A percentile compares a stretch with the other conserved stretches of the same genome.
phyloP scores from a whole-genome alignment of 1,140 invertebrate genomes.

The Lepidurus arcticus region DNA sequence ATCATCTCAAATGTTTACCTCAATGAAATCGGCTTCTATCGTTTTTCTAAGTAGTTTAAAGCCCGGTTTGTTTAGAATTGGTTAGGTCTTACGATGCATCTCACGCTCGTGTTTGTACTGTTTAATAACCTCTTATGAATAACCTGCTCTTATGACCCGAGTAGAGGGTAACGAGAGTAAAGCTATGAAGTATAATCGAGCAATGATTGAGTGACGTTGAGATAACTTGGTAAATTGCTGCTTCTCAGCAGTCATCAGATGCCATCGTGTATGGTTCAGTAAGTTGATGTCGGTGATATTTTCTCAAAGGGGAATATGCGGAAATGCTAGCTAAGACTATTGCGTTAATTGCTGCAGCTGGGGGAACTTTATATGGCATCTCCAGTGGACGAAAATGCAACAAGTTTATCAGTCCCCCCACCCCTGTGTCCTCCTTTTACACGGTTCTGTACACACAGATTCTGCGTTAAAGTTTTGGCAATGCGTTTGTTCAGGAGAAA shows the following conservation, averaged over 20 bases:
- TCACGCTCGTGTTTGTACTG: too few species aligned
- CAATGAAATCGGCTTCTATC: too few species aligned
- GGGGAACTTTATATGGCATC: background rate
- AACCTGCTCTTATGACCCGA: background rate
- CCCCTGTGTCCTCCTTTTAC: too few species aligned
- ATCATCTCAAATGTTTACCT: too few species aligned
- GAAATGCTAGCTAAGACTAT: background rate
- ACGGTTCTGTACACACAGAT: too few species aligned
- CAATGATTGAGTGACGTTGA: background rate
- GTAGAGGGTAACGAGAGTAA: background rate
- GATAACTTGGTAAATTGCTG: background rate
- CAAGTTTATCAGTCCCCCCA: too few species aligned
- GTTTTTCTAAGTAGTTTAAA: too few species aligned
- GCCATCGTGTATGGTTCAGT: background rate
- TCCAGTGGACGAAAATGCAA: too few species aligned
- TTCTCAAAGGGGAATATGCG: background rate
- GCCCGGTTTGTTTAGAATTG: too few species aligned
- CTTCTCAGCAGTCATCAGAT: background rate
- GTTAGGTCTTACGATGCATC: too few species aligned
- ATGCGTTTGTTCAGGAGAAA: too few species aligned
- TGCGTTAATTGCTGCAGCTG: background rate
- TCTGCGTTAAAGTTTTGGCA: too few species aligned
- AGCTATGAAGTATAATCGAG: background rate
- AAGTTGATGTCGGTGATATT: background rate
- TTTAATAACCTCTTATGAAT: background rate